Evolutionary conservation across 2,797 vertebrate species (phyloP).

Genomic region (Schizopygopsis malacanthus): DNA sequence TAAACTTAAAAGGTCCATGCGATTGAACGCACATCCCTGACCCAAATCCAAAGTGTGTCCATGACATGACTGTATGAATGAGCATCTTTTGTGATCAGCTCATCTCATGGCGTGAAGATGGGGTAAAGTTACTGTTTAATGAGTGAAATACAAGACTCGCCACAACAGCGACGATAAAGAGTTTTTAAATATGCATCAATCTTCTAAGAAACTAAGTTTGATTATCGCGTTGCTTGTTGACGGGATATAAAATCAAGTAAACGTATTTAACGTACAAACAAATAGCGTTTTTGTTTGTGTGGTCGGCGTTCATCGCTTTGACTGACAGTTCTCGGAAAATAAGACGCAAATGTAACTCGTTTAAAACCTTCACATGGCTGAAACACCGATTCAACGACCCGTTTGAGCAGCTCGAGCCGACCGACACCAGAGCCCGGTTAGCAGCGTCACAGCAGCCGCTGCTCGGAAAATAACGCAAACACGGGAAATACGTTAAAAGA

Average conservation of each 20-base stretch:
- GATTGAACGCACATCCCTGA: neutral
- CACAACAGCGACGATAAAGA: conserved; percentile 6
- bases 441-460: neutral
- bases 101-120: neutral
- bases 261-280: neutral
- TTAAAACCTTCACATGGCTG: neutral
- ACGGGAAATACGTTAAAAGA: too few species aligned
- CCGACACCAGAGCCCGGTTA: neutral
- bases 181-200: conserved; percentile 35
- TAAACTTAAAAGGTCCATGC: neutral
- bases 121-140: conserved; percentile 6
- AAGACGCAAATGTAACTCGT: neutral
- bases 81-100: conserved; percentile 10
- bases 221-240: neutral
- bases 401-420: neutral
- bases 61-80: neutral
- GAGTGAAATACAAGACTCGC: neutral
- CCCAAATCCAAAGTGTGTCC: conserved; percentile 5
- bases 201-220: neutral
- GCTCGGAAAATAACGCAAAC: neutral
- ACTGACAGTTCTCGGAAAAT: neutral
- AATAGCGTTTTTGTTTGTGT: neutral
- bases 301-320: neutral
- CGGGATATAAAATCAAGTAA: neutral
- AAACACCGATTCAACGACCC: neutral